These are phyloP conservation scores for Caranx melampygus DNA, from an alignment of 2,113 vertebrate genomes.

Conservation along the genomic window DNA sequence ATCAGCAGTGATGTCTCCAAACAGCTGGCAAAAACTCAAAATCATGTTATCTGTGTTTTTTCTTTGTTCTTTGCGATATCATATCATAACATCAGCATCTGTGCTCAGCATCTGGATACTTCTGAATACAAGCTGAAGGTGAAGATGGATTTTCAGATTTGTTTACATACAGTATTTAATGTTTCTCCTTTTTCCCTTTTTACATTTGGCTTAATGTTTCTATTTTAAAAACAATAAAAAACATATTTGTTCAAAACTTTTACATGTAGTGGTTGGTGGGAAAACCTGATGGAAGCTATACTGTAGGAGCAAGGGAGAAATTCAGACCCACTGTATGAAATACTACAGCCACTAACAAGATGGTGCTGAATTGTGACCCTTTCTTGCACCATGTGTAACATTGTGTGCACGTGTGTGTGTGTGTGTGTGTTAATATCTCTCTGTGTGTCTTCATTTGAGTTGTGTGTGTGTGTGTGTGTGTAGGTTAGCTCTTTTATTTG, in stretches of 20 bases:
- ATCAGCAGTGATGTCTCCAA: neutral
- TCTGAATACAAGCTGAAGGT: too few species aligned
- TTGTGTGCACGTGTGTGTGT: neutral
- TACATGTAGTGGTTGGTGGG: neutral
- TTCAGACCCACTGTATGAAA: neutral
- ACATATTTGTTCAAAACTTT: neutral
- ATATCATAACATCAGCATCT: too few species aligned
- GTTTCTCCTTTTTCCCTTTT: too few species aligned
- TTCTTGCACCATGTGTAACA: neutral
- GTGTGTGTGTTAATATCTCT: neutral
- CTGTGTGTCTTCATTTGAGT: conserved; percentile 1
- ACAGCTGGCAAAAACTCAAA: neutral
- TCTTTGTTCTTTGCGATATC: too few species aligned
- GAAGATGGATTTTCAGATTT: too few species aligned
- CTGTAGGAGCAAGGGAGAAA: neutral
- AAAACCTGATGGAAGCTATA: neutral
- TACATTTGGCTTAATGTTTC: neutral
- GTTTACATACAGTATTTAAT: too few species aligned
- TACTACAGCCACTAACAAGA: neutral
- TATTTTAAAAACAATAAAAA: neutral
- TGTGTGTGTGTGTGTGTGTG: conserved; percentile 20
- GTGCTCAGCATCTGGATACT: too few species aligned
- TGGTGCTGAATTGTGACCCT: neutral
- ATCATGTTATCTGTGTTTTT: too few species aligned
- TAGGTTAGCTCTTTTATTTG: conserved; percentile 63